These are phyloP conservation scores for Eupithecia tripunctaria DNA, from an alignment of 2,888 invertebrate species.

Conservation along the genomic window DNA sequence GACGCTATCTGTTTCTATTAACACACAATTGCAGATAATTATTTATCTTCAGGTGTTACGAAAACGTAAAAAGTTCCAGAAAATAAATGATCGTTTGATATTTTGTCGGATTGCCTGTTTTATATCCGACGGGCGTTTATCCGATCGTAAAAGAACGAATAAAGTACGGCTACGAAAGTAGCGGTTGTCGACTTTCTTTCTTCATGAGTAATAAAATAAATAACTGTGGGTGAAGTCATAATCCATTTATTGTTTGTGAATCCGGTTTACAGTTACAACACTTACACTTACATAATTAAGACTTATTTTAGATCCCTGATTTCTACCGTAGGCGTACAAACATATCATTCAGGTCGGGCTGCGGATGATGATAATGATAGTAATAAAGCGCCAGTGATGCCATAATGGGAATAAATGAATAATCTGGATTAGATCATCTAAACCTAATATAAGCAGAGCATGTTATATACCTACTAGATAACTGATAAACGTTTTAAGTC, in stretches of 20 bases:
- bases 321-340: too few relatives aligned
- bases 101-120: constrained; percentile 34
- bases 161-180: constrained; percentile 26
- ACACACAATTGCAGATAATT: background rate
- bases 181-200: background rate
- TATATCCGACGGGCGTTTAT: constrained; percentile 43
- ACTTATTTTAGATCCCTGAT: too few relatives aligned
- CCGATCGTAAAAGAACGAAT: constrained; percentile 49
- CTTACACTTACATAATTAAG: too few relatives aligned
- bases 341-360: too few relatives aligned
- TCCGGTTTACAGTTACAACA: too few relatives aligned
- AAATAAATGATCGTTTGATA: constrained; percentile 38
- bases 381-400: background rate
- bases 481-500: background rate
- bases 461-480: background rate
- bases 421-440: background rate
- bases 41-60: background rate
- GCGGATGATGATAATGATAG: too few relatives aligned
- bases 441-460: background rate
- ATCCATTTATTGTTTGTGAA: too few relatives aligned
- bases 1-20: background rate
- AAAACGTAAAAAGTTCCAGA: constrained; percentile 8
- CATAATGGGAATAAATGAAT: background rate
- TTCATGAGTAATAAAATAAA: too few relatives aligned
- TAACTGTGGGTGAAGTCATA: too few relatives aligned